Conservation (phyloP, 1,140 invertebrate genomes). For the Trichoplusia ni region DNA sequence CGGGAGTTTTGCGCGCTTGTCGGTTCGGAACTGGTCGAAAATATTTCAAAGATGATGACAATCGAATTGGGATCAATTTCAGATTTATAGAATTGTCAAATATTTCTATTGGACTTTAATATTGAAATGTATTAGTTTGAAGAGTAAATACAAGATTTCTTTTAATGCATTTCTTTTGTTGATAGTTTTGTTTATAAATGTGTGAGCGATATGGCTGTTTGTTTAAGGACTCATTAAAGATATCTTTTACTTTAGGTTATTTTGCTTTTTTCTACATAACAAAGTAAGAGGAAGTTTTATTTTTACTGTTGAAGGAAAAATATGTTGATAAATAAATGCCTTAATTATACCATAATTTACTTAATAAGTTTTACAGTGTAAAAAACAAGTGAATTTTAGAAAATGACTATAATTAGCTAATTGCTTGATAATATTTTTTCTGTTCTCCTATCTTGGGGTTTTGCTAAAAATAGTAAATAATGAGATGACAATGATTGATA, state of each 20-base stretch:
- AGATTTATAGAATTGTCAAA: too few relatives aligned
- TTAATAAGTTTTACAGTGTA: not conserved
- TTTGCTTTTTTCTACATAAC: not conserved
- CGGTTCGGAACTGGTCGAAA: not conserved
- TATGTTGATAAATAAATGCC: not conserved
- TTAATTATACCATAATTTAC: not conserved
- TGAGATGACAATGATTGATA: not conserved
- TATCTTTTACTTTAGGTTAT: not conserved
- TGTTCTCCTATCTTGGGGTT: not conserved
- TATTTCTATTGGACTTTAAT: too few relatives aligned
- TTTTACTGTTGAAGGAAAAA: not conserved
- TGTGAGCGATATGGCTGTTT: not conserved
- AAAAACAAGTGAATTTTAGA: not conserved
- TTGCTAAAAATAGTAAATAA: conserved; percentile 5
- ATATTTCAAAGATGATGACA: not conserved
- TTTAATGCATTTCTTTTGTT: not conserved
- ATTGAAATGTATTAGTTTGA: too few relatives aligned
- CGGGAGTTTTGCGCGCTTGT: conserved; percentile 9
- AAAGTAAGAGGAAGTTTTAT: not conserved
- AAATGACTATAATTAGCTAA: not conserved
- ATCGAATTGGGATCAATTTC: too few relatives aligned
- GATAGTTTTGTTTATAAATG: not conserved
- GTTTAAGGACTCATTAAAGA: not conserved
- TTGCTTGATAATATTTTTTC: not conserved
- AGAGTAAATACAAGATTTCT: too few relatives aligned